Evolutionary conservation across 2,888 invertebrate genomes (phyloP).

Genomic region (Ditula angustiorana): DNA sequence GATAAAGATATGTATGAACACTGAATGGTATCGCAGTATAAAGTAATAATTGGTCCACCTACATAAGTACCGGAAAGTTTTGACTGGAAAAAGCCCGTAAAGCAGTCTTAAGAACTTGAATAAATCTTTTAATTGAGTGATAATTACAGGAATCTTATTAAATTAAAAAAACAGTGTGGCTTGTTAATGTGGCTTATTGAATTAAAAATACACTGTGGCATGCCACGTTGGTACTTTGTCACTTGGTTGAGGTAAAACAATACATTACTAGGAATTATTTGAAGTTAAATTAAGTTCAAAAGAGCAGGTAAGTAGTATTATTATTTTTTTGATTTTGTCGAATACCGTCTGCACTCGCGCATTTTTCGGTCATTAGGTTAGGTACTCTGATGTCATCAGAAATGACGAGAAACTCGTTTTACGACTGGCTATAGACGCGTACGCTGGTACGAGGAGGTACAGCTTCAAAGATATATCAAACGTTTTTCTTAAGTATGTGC

Average conservation of each 20-base stretch:
- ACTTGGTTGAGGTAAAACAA: no score
- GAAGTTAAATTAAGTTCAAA: no score
- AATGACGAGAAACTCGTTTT: slow-evolving; percentile 24
- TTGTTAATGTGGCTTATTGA: neutral
- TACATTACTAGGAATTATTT: no score
- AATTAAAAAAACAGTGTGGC: slow-evolving; percentile 4
- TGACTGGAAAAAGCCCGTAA: slow-evolving; percentile 13
- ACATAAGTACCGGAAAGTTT: slow-evolving; percentile 15
- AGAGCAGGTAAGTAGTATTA: neutral
- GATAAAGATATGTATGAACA: no score
- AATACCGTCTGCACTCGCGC: neutral
- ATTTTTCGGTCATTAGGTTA: slow-evolving; percentile 17
- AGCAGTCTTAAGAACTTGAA: neutral
- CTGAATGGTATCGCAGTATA: neutral
- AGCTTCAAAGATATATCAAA: neutral
- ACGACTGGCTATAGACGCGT: slow-evolving; percentile 8
- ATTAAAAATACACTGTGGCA: no score
- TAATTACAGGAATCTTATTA: slow-evolving; percentile 16
- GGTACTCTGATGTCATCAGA: slow-evolving; percentile 14
- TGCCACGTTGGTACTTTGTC: neutral
- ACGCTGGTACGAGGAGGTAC: slow-evolving; percentile 26
- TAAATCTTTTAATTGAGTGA: slow-evolving; percentile 19
- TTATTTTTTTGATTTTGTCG: neutral
- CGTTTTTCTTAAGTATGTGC: slow-evolving; percentile 3
- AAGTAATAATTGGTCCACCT: neutral